These are phyloP conservation scores for Falco naumanni DNA, from an alignment of 2,797 vertebrate genomes.

Conservation along the genomic window DNA sequence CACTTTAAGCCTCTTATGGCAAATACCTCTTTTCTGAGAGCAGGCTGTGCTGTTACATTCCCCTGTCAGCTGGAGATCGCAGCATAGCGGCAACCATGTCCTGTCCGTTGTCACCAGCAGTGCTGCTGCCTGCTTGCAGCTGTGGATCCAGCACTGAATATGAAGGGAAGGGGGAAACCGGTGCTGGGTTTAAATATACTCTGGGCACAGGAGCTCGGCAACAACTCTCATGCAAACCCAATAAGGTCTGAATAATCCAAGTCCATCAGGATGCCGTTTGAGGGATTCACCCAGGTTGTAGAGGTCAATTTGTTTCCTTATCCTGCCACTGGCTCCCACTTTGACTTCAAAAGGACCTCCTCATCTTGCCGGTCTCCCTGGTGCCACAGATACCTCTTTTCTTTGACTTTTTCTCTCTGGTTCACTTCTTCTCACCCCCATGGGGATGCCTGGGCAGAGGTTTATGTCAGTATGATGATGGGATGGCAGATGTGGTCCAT, in stretches of 20 bases:
- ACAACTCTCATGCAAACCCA: background rate
- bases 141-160: background rate
- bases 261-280: background rate
- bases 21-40: background rate
- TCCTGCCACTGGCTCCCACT: background rate
- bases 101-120: background rate
- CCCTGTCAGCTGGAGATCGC: background rate
- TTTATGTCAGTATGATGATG: background rate
- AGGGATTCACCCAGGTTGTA: background rate
- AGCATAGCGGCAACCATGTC: background rate
- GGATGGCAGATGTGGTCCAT: background rate
- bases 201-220: background rate
- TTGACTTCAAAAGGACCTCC: background rate
- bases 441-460: background rate
- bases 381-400: background rate
- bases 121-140: background rate
- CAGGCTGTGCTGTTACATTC: background rate
- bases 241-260: background rate
- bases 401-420: background rate
- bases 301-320: background rate
- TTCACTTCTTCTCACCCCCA: background rate
- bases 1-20: slow-evolving; percentile 17
- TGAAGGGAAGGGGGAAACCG: background rate
- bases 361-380: background rate
- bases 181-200: accelerated